Conservation (phyloP, 2,113 vertebrate genomes). For the Colinus virginianus region DNA sequence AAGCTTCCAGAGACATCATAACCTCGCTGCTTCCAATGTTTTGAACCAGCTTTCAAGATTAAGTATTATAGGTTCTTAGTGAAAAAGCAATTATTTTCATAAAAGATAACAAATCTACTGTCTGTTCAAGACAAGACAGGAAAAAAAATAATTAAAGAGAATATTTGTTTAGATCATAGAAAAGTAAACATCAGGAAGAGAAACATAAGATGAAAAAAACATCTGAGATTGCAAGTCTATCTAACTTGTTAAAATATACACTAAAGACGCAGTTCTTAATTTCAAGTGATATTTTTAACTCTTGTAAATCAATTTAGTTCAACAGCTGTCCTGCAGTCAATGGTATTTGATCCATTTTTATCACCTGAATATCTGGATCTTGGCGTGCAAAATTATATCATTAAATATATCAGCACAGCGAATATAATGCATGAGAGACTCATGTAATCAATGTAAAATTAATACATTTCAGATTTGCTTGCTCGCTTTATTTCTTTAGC, state of each 20-base stretch:
- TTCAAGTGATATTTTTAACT: background rate
- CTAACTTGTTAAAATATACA: background rate
- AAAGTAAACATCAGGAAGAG: background rate
- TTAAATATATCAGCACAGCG: conserved; percentile 2
- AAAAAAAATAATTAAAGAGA: background rate
- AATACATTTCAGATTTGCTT: background rate
- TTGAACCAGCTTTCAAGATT: background rate
- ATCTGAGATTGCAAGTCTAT: background rate
- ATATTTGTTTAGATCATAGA: background rate
- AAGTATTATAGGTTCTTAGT: background rate
- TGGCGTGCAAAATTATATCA: background rate
- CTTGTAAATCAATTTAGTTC: background rate
- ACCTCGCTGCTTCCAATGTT: background rate
- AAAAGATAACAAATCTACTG: background rate
- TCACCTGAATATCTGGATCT: background rate
- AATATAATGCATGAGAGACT: background rate
- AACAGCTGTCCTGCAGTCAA: background rate
- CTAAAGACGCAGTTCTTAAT: background rate
- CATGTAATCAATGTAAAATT: background rate
- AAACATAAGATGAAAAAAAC: background rate
- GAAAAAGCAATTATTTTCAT: background rate
- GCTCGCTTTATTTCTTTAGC: background rate
- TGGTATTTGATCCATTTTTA: background rate
- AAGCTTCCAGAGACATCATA: background rate
- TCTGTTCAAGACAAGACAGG: background rate